A percentile compares a stretch with the other conserved stretches of the same genome.
Evolutionary conservation across 1,140 invertebrate genomes (phyloP).

Genomic region (Palaemon carinicauda): DNA sequence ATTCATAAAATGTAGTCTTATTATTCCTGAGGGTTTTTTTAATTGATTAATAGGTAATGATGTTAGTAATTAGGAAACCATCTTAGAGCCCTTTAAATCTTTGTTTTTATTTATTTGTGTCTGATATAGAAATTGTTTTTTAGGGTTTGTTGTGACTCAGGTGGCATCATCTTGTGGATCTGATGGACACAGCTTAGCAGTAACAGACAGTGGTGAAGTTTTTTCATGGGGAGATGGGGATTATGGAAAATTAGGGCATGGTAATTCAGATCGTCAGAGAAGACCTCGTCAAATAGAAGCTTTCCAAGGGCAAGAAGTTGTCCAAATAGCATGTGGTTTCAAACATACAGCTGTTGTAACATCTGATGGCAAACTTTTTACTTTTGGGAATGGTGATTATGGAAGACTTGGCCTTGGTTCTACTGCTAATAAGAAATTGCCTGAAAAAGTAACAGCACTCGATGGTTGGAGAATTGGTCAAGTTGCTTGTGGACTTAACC

Average conservation of each 20-base stretch:
- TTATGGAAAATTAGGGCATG: conserved; percentile 77
- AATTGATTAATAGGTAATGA: too few species aligned
- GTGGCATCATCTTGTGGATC: too few species aligned
- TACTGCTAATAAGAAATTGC: conserved; percentile 72
- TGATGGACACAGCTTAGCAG: too few species aligned
- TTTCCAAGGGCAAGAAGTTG: conserved; percentile 72
- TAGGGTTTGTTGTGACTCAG: too few species aligned
- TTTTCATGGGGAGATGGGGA: too few species aligned
- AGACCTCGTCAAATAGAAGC: conserved; percentile 75
- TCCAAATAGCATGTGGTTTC: conserved; percentile 73
- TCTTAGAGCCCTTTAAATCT: too few species aligned
- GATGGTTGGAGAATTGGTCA: conserved; percentile 67
- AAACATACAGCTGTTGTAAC: conserved; percentile 77
- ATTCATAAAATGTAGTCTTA: too few species aligned
- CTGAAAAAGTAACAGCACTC: conserved; percentile 69
- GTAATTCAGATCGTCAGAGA: conserved; percentile 73
- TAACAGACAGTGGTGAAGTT: too few species aligned
- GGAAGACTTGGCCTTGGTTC: conserved; percentile 72
- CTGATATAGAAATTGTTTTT: too few species aligned
- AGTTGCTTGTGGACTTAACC: conserved; percentile 73
- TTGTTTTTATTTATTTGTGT: too few species aligned
- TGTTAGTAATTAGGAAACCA: too few species aligned
- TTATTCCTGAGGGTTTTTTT: too few species aligned
- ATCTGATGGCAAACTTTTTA: conserved; percentile 73
- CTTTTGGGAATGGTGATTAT: conserved; percentile 76